A percentile compares a stretch with the other conserved stretches of the same genome.
These are phyloP conservation scores for Anorthoa munda DNA, from an alignment of 2,888 invertebrate species.

Conservation along the genomic window DNA sequence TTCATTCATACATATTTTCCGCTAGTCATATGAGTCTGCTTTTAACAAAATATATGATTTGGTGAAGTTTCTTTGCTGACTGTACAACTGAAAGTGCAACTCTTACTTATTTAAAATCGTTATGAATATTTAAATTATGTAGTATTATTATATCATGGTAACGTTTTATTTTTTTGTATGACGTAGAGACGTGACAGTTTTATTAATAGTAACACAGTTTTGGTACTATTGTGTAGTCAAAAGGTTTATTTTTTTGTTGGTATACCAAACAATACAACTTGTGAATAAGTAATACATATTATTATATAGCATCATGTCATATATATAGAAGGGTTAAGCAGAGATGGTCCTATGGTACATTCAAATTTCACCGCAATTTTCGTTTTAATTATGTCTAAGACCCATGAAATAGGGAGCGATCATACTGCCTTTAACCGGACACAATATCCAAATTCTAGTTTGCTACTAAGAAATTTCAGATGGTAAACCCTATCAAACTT, in stretches of 20 bases:
- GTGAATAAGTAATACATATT: not conserved
- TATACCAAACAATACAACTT: not conserved
- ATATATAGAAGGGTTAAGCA: too few relatives aligned
- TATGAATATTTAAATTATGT: slow-evolving; percentile 37
- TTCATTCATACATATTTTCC: too few relatives aligned
- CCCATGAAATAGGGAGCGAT: too few relatives aligned
- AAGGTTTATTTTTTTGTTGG: not conserved
- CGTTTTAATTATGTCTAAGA: too few relatives aligned
- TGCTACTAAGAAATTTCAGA: too few relatives aligned
- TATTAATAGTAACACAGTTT: not conserved
- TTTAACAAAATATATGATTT: not conserved
- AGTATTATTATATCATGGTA: slow-evolving; percentile 20
- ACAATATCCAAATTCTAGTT: too few relatives aligned
- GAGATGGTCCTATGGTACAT: too few relatives aligned
- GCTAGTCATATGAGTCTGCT: not conserved
- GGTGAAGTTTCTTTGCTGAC: not conserved
- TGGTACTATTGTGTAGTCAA: not conserved
- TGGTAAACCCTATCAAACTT: too few relatives aligned
- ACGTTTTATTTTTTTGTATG: not conserved
- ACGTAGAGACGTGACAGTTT: not conserved
- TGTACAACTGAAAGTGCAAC: slow-evolving; percentile 17
- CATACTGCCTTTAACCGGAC: too few relatives aligned
- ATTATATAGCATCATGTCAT: not conserved
- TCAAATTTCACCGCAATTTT: too few relatives aligned
- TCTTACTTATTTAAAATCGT: slow-evolving; percentile 23